Evolutionary conservation across 2,113 vertebrate genomes (phyloP), one percentile per base, ranked within the genome.

Genomic region (Chelonoidis abingdonii): DNA sequence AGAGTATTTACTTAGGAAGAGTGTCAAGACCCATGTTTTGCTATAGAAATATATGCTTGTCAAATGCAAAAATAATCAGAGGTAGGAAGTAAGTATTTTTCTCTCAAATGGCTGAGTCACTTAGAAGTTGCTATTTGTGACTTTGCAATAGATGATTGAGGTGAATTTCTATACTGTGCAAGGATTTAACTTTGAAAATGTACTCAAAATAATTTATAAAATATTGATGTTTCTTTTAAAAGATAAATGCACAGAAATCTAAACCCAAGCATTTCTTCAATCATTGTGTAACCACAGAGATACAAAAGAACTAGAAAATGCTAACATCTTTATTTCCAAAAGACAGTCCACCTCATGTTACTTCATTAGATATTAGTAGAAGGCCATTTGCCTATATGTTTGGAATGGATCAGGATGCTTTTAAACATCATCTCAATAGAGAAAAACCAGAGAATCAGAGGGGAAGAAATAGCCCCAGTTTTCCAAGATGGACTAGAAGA

Each of bases 1-100:
- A 13, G n/a, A 59, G 31, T 87, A 69, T 95, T 90, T 95, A 69
- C 81, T 89, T 93, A 88, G 65, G 31, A 93, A 93, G 50, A 83
- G 9, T 24, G 9, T 82, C 81, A 94, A 90, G 85, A 89, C 27
- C 8, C 52, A 49, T 86, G 81, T 35, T 25, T 56, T 54, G 79
- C 47, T 69, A 49, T 47, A 59, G 83, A 89, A 69, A 86, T 80
- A 94, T 92, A 93, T 82, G 90, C 47, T 41, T 84, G 89, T 91
- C 49, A 82, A 52, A 92, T 95, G 69, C 56, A 27, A 57, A 57
- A 57, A 57, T 57, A 57, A 57, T 57, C 56, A 5, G 56, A 10
- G 2, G 25, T 57, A 57, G 56, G 27, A 57, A 57, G 24, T 57
- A 57, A 57, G 25, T 27, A 10, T 57, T 87, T 47, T n/a, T 0